Percentiles rank a stretch among this genome's conserved stretches.
phyloP scores from a whole-genome alignment of 2,797 vertebrate genomes.

The Tauraco hartlaubi region DNA sequence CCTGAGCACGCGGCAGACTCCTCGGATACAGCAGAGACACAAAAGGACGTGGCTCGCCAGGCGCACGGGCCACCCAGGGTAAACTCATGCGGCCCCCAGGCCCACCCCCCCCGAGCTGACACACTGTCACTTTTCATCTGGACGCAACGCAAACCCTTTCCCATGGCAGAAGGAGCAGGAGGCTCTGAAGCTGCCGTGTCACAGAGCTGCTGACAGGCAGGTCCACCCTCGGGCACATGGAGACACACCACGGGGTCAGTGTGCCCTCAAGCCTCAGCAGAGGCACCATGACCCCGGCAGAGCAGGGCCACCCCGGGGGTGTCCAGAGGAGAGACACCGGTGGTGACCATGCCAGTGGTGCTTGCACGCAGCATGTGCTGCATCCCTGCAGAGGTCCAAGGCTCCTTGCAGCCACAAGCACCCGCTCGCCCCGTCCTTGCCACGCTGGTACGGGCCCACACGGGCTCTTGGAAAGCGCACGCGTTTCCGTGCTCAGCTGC shows the following conservation, averaged over 20 bases:
- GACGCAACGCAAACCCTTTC: neutral
- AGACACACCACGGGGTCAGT: fast-evolving
- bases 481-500: neutral
- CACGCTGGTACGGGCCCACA: fast-evolving
- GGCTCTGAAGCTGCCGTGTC: neutral
- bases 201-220: neutral
- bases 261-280: neutral
- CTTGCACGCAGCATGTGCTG: neutral
- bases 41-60: neutral
- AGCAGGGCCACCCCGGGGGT: neutral
- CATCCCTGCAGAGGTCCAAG: neutral
- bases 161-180: neutral
- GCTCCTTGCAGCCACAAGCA: fast-evolving
- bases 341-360: neutral
- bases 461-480: fast-evolving
- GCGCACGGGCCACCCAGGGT: neutral
- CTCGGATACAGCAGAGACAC: too few relatives aligned
- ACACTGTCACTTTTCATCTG: fast-evolving
- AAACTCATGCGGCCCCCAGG: neutral
- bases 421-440: neutral
- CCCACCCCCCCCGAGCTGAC: neutral
- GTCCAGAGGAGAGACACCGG: neutral
- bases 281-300: neutral
- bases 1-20: too few relatives aligned
- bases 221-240: fast-evolving